phyloP scores from a whole-genome alignment of 2,888 invertebrate species.

The Harmothoe impar region DNA sequence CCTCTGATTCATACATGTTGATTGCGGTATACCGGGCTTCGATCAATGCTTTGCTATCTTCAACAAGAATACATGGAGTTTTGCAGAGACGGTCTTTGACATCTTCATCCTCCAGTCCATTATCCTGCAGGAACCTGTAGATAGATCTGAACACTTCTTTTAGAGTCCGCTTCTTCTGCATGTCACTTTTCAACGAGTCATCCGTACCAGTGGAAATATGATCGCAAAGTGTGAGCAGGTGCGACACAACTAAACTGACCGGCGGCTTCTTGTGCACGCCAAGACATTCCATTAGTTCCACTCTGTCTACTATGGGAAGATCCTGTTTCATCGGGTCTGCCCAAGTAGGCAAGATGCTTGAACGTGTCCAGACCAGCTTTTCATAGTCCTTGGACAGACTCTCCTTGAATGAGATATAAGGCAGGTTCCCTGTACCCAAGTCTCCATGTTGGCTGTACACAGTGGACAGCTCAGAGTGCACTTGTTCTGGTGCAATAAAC shows the following conservation, averaged over 20 bases:
- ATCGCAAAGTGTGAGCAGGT: slow-evolving; percentile 64
- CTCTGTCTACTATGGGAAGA: slow-evolving; percentile 48
- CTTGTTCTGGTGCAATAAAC: slow-evolving; percentile 66
- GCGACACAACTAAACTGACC: slow-evolving; percentile 63
- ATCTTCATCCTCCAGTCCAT: slow-evolving; percentile 57
- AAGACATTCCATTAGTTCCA: slow-evolving; percentile 61
- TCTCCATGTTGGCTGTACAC: slow-evolving; percentile 67
- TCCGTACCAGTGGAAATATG: not conserved
- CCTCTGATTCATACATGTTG: slow-evolving; percentile 68
- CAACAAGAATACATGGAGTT: slow-evolving; percentile 67
- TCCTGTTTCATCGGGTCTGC: slow-evolving; percentile 67
- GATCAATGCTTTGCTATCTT: slow-evolving; percentile 67
- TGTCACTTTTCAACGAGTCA: not conserved
- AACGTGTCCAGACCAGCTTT: slow-evolving; percentile 68
- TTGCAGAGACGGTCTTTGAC: slow-evolving; percentile 59
- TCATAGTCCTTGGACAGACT: slow-evolving; percentile 64
- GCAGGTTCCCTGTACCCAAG: slow-evolving; percentile 64
- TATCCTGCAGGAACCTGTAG: slow-evolving; percentile 66
- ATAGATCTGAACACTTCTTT: slow-evolving; percentile 65
- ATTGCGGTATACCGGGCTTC: slow-evolving; percentile 70
- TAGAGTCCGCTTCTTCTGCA: not conserved
- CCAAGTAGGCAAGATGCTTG: slow-evolving; percentile 69
- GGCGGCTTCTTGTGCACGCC: slow-evolving; percentile 65
- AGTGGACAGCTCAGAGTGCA: slow-evolving; percentile 46
- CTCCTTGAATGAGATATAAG: slow-evolving; percentile 67